phyloP scores from a whole-genome alignment of 2,797 vertebrate species.

The Enteromius trimaculatus region DNA sequence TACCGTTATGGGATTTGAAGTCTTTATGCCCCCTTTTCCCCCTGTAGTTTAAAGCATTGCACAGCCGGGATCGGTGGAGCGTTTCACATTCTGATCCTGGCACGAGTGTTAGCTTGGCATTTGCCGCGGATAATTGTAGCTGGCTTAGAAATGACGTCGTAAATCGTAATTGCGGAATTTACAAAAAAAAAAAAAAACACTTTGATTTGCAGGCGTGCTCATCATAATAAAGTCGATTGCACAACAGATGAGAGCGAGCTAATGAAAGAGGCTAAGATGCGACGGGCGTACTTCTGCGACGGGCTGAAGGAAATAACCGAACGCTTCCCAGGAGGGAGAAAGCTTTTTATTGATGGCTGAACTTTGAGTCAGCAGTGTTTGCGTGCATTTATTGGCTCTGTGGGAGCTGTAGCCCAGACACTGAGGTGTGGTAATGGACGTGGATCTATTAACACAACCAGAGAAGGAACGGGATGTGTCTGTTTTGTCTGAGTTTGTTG shows the following conservation, averaged over 20 bases:
- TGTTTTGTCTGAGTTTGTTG: slow-evolving; percentile 44
- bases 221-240: slow-evolving; percentile 7
- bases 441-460: slow-evolving; percentile 46
- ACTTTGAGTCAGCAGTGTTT: slow-evolving; percentile 50
- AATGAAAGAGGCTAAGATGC: slow-evolving; percentile 19
- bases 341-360: slow-evolving; percentile 49
- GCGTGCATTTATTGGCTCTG: slow-evolving; percentile 43
- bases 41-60: slow-evolving; percentile 1
- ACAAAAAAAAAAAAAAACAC: neutral
- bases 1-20: slow-evolving; percentile 50
- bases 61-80: slow-evolving; percentile 12
- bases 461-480: slow-evolving; percentile 22
- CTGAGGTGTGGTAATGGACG: slow-evolving; percentile 48
- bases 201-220: slow-evolving; percentile 25
- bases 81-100: neutral
- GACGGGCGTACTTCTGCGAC: slow-evolving; percentile 7
- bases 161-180: slow-evolving; percentile 34
- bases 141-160: slow-evolving; percentile 25
- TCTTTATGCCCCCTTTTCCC: slow-evolving; percentile 17
- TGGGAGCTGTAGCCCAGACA: slow-evolving; percentile 49
- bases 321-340: slow-evolving; percentile 39
- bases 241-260: slow-evolving; percentile 12
- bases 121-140: slow-evolving; percentile 47
- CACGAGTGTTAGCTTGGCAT: slow-evolving; percentile 23
- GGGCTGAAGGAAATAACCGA: slow-evolving; percentile 48